phyloP scores from a whole-genome alignment of 2,888 invertebrate species.

The Hydriomena furcata region DNA sequence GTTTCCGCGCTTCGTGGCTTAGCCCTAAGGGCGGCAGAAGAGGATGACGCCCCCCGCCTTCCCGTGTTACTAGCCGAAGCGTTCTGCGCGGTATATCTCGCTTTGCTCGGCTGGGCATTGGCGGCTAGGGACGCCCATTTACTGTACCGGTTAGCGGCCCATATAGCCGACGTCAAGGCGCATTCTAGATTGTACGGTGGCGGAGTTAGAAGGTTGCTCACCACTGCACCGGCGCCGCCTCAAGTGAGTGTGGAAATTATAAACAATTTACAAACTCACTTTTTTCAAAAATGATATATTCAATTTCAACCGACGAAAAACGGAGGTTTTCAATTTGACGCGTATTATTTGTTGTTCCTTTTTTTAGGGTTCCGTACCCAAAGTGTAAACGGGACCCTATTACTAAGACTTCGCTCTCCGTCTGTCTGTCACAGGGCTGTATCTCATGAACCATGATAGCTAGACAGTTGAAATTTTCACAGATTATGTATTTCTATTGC shows the following conservation, averaged over 20 bases:
- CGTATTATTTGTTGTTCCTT: too few species aligned
- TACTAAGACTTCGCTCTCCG: too few species aligned
- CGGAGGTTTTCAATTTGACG: too few species aligned
- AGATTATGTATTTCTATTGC: too few species aligned
- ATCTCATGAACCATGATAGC: too few species aligned
- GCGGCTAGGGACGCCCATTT: constrained; percentile 97
- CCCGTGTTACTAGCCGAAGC: constrained; percentile 96
- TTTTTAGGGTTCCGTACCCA: too few species aligned
- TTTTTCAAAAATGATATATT: too few species aligned
- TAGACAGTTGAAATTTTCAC: too few species aligned
- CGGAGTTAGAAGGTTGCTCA: constrained; percentile 92
- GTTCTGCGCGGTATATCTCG: constrained; percentile 96
- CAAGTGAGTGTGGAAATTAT: constrained; percentile 56
- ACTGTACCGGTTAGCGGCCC: constrained; percentile 93
- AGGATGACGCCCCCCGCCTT: constrained; percentile 95
- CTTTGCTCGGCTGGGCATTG: constrained; percentile 95
- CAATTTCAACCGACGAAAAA: too few species aligned
- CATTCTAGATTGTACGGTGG: constrained; percentile 95
- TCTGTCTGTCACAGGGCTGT: too few species aligned
- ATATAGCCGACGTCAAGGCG: constrained; percentile 89
- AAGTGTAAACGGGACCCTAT: too few species aligned
- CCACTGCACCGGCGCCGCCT: constrained; percentile 87
- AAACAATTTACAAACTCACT: neutral
- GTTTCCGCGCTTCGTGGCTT: constrained; percentile 96
- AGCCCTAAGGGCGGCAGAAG: constrained; percentile 96